Base-by-base conservation (phyloP, 2,113 vertebrate genomes). In the Periophthalmodon schlosseri region DNA sequence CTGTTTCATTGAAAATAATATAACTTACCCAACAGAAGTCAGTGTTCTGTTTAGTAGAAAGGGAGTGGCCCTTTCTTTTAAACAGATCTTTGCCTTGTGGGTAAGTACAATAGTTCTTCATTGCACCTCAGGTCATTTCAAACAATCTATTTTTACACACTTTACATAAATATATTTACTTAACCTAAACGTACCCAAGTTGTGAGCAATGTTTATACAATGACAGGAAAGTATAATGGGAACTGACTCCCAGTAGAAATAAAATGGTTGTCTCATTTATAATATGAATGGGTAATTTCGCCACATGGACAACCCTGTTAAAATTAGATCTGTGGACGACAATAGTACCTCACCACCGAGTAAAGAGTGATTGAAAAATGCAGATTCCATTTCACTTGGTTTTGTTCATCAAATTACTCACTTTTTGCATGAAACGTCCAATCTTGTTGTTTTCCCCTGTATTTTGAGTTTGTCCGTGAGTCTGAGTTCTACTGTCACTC, bases 391-490 rank as follows among this genome's bases (percentile, higher is more conserved):
- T 49, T 67, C 80, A 96, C 79, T 98, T 96, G 84, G 86, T 96
- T 91, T 96, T 98, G 82, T 65, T 65, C 63, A 96, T 94, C 2
- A 98, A 91, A 77, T 92, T 95, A 49, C 96, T 96, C 0, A 94
- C 78, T 58, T 94, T 95, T 70, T 98, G 96, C 94, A 98, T 96
- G 88, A 98, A 95, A 24, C 93, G 93, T 39, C 95, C 95, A 80
- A 98, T 91, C 78, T 94, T 96, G 68, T 96, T 96, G 67, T 96
- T 97, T 80, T 97, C 96, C 65, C 91, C 86, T 70, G 90, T 82
- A 4, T 93, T 88, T 56, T 94, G 69, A 0, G 93, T 79, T 68
- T 89, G 94, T 18, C 12, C 11, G 56, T 91, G 91, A 28, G 46
- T 46, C 6, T 82, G 68, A 46, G 87, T 76, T 8, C 79, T 61